phyloP scores from a whole-genome alignment of 2,113 vertebrate species.

The Otocyon megalotis region DNA sequence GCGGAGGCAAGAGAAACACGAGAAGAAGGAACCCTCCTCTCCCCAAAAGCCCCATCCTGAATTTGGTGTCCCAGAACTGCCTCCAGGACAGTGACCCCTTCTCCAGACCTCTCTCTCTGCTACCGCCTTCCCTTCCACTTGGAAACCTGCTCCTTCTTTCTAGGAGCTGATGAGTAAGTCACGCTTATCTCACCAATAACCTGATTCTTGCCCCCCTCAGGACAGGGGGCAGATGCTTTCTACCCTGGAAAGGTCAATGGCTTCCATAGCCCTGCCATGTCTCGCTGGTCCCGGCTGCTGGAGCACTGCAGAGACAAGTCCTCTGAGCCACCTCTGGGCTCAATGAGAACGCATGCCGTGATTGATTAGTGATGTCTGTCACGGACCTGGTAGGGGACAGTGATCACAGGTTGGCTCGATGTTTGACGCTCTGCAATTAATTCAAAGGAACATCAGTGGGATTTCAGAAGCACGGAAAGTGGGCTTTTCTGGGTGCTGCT shows the following conservation, averaged over 20 bases:
- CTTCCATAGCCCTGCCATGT: background rate
- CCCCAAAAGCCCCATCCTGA: background rate
- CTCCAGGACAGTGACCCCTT: background rate
- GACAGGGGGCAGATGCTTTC: background rate
- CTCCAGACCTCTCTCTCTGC: background rate
- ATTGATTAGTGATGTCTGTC: conserved; percentile 51
- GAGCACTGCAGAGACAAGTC: background rate
- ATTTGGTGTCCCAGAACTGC: background rate
- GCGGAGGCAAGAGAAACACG: background rate
- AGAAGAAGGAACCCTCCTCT: background rate
- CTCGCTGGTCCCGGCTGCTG: background rate
- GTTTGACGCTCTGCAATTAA: background rate
- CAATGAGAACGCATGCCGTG: background rate
- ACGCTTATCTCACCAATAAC: background rate
- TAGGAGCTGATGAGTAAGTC: background rate
- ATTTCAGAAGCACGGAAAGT: background rate
- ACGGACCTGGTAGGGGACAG: background rate
- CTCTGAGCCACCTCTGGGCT: background rate
- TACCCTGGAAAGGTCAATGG: background rate
- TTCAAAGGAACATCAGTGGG: background rate
- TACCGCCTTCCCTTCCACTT: background rate
- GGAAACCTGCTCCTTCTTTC: background rate
- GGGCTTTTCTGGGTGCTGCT: background rate
- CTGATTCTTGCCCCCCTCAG: too few relatives aligned
- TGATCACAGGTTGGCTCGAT: background rate